A percentile compares a stretch with the other conserved stretches of the same genome.
Evolutionary conservation across 35 echinoderm and acorn worm species (phyloP).

Genomic region (Anneissia japonica): DNA sequence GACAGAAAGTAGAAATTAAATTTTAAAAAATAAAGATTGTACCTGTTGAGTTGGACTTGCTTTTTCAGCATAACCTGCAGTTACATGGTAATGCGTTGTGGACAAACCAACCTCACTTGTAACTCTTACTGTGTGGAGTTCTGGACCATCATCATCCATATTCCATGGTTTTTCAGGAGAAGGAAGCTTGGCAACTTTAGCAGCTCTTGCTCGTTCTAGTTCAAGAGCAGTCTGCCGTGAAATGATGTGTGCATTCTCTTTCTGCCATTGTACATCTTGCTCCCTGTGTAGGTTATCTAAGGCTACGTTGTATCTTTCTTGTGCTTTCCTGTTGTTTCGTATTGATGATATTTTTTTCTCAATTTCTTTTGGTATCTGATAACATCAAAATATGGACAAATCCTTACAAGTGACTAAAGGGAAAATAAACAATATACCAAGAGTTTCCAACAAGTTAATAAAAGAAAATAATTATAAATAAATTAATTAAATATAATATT

Average conservation of each 20-base stretch:
- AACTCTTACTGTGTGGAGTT: slow-evolving; percentile 26
- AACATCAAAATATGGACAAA: no score
- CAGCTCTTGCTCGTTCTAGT: not conserved
- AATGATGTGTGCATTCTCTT: slow-evolving; percentile 9
- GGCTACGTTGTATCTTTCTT: not conserved
- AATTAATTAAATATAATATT: no score
- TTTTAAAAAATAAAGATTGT: no score
- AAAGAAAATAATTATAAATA: no score
- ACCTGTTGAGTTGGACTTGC: slow-evolving; percentile 90
- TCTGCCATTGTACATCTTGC: not conserved
- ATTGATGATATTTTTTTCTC: not conserved
- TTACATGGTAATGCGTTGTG: slow-evolving; percentile 78
- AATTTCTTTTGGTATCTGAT: not conserved
- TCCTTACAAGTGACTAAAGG: no score
- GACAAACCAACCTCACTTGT: slow-evolving; percentile 70
- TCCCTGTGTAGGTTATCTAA: not conserved
- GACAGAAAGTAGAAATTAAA: no score
- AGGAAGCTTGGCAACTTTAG: not conserved
- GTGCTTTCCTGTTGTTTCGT: not conserved
- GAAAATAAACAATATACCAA: no score
- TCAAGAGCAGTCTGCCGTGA: not conserved
- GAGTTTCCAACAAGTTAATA: no score
- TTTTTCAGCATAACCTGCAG: slow-evolving; percentile 77
- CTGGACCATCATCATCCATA: not conserved
- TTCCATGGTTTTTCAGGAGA: not conserved